Evolutionary conservation across 2,113 vertebrate genomes (phyloP), one percentile per base, ranked within the genome.

Genomic region (Panthera tigris): DNA sequence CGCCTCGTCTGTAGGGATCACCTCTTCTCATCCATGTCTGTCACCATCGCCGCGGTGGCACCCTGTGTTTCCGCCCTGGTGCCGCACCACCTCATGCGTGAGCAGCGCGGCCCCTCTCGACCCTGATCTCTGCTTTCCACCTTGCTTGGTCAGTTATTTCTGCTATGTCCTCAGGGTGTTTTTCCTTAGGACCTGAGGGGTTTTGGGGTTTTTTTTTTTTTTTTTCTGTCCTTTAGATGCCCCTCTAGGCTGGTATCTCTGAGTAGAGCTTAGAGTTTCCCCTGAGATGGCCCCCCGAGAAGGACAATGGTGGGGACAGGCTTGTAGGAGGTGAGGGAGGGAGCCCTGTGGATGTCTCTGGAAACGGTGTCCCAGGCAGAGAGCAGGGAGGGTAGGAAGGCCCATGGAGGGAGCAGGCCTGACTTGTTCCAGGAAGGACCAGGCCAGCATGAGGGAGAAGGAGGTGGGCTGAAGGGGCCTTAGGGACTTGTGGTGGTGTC

Each of bases 1-100:
- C 0, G 4, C 36, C 36, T 57, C 0, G 0, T 18, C 5, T 36
- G 55, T 48, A 14, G 27, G 18, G 65, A n/a, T 89, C 4, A 45
- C 15, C 13, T 73, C 14, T 29, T 41, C 29, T 55, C 14, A 12
- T 48, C 50, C 7, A 21, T 33, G 16, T 83, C 29, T 55, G 13
- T 14, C 61, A 63, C 81, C 50, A 3, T 36, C 45, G 21, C 18
- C 1, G 1, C 66, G 3, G 1, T 13, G 29, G 19, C 19, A 16
- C 16, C 74, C 2, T 87, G 36, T 9, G 13, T 74, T 50, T 89
- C 33, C 39, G 5, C 50, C 4, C 85, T 13, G 39, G 19, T 31
- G 25, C 41, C 33, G 81, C 14, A 14, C 36, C 12, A 27, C 36
- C 48, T 94, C 8, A 21, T 23, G 89, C 14, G 1, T 71, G n/a